phyloP scores from a whole-genome alignment of 1,140 invertebrate genomes.

The Solenopsis fugax region DNA sequence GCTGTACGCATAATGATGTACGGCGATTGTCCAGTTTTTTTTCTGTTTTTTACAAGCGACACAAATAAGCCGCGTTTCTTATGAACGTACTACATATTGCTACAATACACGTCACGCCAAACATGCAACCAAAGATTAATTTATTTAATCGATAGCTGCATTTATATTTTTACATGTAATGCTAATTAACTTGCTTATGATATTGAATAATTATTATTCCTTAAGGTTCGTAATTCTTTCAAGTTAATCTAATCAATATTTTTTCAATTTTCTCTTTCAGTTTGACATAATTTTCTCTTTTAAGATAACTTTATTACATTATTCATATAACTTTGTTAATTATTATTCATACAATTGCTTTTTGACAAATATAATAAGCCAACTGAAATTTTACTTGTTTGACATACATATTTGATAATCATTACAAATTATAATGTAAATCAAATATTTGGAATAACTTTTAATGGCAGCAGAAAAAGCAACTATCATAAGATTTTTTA shows the following conservation, averaged over 20 bases:
- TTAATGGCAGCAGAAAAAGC: neutral
- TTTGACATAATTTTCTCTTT: neutral
- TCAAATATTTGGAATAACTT: neutral
- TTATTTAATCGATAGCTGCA: neutral
- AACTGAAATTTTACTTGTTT: conserved; percentile 31
- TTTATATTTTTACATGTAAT: conserved; percentile 21
- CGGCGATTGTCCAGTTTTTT: neutral
- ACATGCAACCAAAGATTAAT: conserved; percentile 56
- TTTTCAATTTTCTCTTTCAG: neutral
- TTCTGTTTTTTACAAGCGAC: neutral
- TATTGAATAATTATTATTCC: neutral
- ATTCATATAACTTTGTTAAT: neutral
- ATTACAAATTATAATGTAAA: neutral
- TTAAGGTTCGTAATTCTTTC: neutral
- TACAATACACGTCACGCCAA: neutral
- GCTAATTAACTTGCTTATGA: neutral
- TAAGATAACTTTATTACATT: neutral
- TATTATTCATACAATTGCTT: neutral
- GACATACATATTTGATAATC: neutral
- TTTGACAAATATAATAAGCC: conserved; percentile 16
- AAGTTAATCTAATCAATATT: neutral
- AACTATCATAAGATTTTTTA: no score
- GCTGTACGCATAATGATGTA: neutral
- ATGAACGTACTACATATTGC: neutral
- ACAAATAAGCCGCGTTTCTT: conserved; percentile 13